Base-by-base conservation (phyloP, 2,888 invertebrate genomes). In the Drosophila paucipuncta region DNA sequence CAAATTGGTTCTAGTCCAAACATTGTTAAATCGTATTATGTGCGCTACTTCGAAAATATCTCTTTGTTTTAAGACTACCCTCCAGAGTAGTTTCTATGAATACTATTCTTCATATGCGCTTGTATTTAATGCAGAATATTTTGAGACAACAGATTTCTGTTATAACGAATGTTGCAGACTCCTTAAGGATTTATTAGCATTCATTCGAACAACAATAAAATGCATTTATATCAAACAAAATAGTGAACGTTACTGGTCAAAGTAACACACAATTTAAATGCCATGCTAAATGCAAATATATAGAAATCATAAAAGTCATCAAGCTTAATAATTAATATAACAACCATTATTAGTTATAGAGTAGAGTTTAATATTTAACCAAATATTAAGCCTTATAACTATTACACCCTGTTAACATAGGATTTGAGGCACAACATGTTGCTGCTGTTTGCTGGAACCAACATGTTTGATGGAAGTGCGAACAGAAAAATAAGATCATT, bases 371-470 rank as follows among this genome's bases (percentile, higher is more conserved):
- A 25, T 2, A 25, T 25, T 13, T 47, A 25, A 30, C 30, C 18
- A 30, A 30, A 50, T 50, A 2, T n/a, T 18, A 13, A 47, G 0
- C 13, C 0, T 7, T 13, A 22, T 0, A 6, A 4, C 13, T 18
- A 10, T 10, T 9, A 25, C 9, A 28, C 9, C 0, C 7, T 13
- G 18, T 53, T 53, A 30, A n/a, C 18, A 28, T 13, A 28, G 4
- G 22, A 6, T 16, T 16, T 31, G 1, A 9, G 13, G 2, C 31
- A 33, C 53, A 53, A 16, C 53, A 53, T 52, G 52, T 30, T 68
- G 58, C 59, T 47, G 53, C 28, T 25, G 47, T 1, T 47, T 47
- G 47, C 47, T 25, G 47, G 47, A 69, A 47, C 11, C 16, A 31
- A 37, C 43, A 22, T 64, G 43, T 22, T 67, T 16, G 28, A 25